These are phyloP conservation scores for Streptopelia turtur DNA, from an alignment of 2,797 vertebrate species.

Conservation along the genomic window DNA sequence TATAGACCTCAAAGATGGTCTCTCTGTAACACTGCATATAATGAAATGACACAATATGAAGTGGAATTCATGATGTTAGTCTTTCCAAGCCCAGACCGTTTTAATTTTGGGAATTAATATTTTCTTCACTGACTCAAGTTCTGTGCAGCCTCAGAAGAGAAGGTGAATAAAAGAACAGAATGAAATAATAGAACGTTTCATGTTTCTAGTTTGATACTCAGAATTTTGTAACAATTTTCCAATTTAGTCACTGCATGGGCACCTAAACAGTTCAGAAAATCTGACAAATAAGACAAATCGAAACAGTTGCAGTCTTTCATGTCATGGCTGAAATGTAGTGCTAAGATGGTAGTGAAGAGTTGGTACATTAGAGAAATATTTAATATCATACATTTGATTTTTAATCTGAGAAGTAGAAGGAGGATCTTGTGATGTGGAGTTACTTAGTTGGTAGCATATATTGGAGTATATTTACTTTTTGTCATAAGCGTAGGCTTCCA, in stretches of 20 bases:
- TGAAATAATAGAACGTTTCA: not conserved
- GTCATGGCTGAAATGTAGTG: not conserved
- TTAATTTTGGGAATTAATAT: not conserved
- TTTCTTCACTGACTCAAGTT: not conserved
- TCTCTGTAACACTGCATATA: not conserved
- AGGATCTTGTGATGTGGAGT: not conserved
- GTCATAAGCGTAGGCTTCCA: not conserved
- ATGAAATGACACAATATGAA: not conserved
- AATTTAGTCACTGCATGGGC: not conserved
- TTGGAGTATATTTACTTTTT: not conserved
- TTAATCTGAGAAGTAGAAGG: not conserved
- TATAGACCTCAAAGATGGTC: not conserved
- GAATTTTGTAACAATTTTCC: not conserved
- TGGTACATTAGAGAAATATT: not conserved
- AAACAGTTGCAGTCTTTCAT: not conserved
- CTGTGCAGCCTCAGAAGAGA: not conserved
- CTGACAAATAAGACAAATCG: not conserved
- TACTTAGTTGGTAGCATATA: not conserved
- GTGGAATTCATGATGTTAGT: slow-evolving; percentile 10
- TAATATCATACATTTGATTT: not conserved
- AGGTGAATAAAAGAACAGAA: not conserved
- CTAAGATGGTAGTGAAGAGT: not conserved
- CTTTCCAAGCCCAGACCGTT: not conserved
- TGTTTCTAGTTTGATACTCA: not conserved
- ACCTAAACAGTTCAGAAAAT: not conserved